Evolutionary conservation across 1,140 invertebrate genomes (phyloP).

Genomic region (Aphelinus atriplicis): DNA sequence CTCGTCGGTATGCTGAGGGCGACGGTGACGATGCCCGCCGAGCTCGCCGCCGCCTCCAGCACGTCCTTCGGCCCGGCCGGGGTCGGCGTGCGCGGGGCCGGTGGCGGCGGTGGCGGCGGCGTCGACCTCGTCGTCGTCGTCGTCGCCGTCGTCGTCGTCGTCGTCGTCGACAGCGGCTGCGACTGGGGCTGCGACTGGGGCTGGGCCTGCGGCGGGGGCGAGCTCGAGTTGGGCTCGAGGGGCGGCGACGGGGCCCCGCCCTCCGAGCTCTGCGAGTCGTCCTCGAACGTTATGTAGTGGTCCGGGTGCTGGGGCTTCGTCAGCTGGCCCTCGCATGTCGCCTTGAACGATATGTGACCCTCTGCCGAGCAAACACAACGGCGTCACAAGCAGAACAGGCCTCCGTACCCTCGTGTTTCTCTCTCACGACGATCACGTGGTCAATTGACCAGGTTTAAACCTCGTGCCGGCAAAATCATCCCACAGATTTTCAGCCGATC

Average conservation of each 20-base stretch:
- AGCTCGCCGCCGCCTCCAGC: constrained; percentile 72
- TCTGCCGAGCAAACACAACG: constrained; percentile 65
- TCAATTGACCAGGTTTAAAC: too few relatives aligned
- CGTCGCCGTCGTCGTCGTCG: neutral
- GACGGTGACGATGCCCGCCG: constrained; percentile 74
- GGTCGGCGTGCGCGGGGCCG: constrained; percentile 47
- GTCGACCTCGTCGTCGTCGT: neutral
- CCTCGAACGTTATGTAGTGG: constrained; percentile 85
- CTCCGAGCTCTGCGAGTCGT: constrained; percentile 86
- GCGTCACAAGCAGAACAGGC: too few relatives aligned
- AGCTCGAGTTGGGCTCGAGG: constrained; percentile 49
- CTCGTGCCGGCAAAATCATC: too few relatives aligned
- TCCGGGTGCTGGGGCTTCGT: constrained; percentile 84
- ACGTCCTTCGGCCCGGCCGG: constrained; percentile 61
- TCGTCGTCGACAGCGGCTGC: neutral
- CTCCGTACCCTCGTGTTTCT: too few relatives aligned
- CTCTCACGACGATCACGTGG: too few relatives aligned
- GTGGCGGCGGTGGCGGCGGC: constrained; percentile 14
- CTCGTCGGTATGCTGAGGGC: constrained; percentile 71
- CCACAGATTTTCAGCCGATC: too few relatives aligned
- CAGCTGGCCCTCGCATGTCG: constrained; percentile 87
- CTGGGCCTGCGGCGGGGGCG: neutral
- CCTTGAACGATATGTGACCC: constrained; percentile 90
- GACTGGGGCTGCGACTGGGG: too few relatives aligned
- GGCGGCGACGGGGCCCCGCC: constrained; percentile 69